Conservation (phyloP, 2,113 vertebrate genomes). For the Brienomyrus brachyistius region DNA sequence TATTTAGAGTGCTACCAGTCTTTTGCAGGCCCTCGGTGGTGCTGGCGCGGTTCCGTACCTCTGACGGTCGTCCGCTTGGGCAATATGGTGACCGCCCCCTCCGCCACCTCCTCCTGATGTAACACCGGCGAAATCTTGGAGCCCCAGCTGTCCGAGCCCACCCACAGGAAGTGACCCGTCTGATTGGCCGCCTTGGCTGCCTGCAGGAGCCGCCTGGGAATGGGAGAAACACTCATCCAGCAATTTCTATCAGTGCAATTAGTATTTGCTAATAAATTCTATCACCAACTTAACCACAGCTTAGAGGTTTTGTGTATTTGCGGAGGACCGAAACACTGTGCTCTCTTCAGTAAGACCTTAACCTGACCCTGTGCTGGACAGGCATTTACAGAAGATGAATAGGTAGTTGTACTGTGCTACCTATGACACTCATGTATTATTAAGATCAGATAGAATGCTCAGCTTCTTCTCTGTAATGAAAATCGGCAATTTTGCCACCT, state of each 20-base stretch:
- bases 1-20: not conserved
- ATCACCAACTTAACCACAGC: not conserved
- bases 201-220: constrained; percentile 75
- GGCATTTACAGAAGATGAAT: not conserved
- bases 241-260: not conserved
- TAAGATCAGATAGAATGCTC: not conserved
- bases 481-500: not conserved
- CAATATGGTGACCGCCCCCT: constrained; percentile 86
- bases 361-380: not conserved
- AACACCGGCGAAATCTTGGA: constrained; percentile 85
- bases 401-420: not conserved
- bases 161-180: constrained; percentile 93
- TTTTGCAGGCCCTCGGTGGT: not conserved
- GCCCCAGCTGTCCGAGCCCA: constrained; percentile 95
- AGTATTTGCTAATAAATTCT: not conserved
- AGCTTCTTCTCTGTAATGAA: not conserved
- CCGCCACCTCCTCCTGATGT: constrained; percentile 85
- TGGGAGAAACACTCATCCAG: not conserved
- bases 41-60: constrained; percentile 56
- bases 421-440: not conserved
- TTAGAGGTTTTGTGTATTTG: not conserved
- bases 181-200: constrained; percentile 86
- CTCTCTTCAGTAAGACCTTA: not conserved
- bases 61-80: constrained; percentile 81
- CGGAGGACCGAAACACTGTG: not conserved